Percentiles rank a stretch among this genome's conserved stretches.
Conservation (phyloP, 92 coral and sea anemone genomes). For the Epizoanthus ramosus region DNA sequence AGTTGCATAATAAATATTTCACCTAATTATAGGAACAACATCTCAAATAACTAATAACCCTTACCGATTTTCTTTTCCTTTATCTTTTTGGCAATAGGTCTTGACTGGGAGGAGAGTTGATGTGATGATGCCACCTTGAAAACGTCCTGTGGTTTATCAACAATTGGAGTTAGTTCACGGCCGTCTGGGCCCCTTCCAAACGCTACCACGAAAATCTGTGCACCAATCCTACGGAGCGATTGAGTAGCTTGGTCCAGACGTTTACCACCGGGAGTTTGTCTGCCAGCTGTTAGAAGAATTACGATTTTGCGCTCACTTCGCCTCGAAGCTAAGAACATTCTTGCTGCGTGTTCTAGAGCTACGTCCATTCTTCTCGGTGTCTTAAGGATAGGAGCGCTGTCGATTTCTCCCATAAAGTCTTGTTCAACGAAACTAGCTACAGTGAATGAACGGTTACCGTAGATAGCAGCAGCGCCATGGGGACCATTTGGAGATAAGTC, state of each 20-base stretch:
- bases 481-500: constrained; percentile 63
- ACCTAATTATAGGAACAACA: too few species aligned
- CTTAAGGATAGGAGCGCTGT: constrained; percentile 45
- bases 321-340: constrained; percentile 48
- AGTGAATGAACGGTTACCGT: constrained; percentile 54
- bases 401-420: constrained; percentile 28
- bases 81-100: constrained; percentile 25
- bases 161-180: constrained; percentile 37
- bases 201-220: constrained; percentile 76
- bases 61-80: constrained; percentile 27
- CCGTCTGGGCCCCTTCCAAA: constrained; percentile 61
- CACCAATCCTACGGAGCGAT: constrained; percentile 64
- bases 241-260: constrained; percentile 67
- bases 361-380: constrained; percentile 65
- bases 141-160: constrained; percentile 54
- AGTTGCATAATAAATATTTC: too few species aligned
- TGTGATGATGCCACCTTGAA: constrained; percentile 38
- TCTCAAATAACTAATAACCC: neutral
- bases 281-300: constrained; percentile 69
- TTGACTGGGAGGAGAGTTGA: constrained; percentile 19
- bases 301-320: constrained; percentile 40
- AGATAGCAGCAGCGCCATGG: constrained; percentile 64
- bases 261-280: constrained; percentile 38
- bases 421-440: constrained; percentile 42
- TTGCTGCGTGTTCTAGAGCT: constrained; percentile 57